These are phyloP conservation scores for Pseudochirops corinnae DNA, from an alignment of 2,797 vertebrate species.

Conservation along the genomic window DNA sequence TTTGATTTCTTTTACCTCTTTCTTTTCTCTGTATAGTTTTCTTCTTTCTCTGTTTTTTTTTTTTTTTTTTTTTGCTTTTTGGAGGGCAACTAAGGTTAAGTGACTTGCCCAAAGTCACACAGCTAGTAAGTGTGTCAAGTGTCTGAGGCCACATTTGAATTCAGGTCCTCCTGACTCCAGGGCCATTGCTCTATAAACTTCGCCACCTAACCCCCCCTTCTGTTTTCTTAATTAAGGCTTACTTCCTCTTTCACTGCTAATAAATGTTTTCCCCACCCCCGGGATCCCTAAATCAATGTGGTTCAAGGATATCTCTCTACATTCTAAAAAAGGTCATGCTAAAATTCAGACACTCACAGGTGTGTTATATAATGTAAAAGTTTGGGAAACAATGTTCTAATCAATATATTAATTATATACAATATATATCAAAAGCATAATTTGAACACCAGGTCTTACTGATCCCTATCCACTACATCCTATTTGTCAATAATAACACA, in stretches of 20 bases:
- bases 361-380: neutral
- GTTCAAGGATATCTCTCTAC: neutral
- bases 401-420: neutral
- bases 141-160: too few species aligned
- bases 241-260: slow-evolving; percentile 10
- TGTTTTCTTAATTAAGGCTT: slow-evolving; percentile 13
- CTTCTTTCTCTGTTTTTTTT: neutral
- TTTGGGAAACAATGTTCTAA: slow-evolving; percentile 31
- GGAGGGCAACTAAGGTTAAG: too few species aligned
- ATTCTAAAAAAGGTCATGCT: neutral
- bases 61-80: too few species aligned
- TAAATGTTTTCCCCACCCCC: neutral
- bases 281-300: slow-evolving; percentile 20
- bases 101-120: too few species aligned
- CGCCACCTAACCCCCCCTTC: neutral
- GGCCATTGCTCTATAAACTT: too few species aligned
- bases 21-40: neutral
- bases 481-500: neutral
- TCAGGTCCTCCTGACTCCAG: too few species aligned
- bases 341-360: neutral
- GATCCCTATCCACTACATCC: neutral
- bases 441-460: neutral
- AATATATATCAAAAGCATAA: neutral
- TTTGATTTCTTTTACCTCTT: neutral
- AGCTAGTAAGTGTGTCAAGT: too few species aligned